Evolutionary conservation across 1,140 invertebrate genomes (phyloP).

Genomic region (Calliopsis andreniformis): DNA sequence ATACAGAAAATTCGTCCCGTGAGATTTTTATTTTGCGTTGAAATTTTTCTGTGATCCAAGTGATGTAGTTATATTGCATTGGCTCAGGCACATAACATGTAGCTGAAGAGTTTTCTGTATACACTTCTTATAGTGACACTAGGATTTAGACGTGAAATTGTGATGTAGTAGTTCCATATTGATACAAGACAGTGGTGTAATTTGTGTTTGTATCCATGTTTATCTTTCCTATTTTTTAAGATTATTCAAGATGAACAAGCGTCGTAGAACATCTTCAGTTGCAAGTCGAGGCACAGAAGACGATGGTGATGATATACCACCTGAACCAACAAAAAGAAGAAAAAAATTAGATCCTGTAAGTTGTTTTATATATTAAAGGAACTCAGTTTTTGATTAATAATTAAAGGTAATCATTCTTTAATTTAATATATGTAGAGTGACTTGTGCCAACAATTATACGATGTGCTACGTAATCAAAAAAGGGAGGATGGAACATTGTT

Average conservation of each 20-base stretch:
- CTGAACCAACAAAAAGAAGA: conserved; percentile 79
- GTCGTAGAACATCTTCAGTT: conserved; percentile 86
- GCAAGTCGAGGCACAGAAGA: conserved; percentile 86
- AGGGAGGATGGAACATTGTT: conserved; percentile 94
- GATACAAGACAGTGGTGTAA: not conserved
- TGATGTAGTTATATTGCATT: conserved; percentile 38
- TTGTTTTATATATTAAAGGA: not conserved
- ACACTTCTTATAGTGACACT: conserved; percentile 32
- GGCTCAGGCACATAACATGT: conserved; percentile 28
- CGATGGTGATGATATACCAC: conserved; percentile 80
- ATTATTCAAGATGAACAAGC: conserved; percentile 83
- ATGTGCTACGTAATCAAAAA: conserved; percentile 94
- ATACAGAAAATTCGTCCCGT: conserved; percentile 21
- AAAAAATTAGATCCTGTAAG: conserved; percentile 83
- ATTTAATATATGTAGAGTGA: conserved; percentile 84
- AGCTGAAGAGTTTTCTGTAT: conserved; percentile 48
- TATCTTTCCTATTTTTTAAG: conserved; percentile 51
- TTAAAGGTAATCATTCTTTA: conserved; percentile 7
- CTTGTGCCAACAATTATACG: conserved; percentile 95
- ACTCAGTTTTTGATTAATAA: not conserved
- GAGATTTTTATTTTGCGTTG: not conserved
- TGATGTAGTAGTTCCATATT: conserved; percentile 13
- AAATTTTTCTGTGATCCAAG: not conserved
- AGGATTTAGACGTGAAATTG: conserved; percentile 32
- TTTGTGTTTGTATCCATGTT: conserved; percentile 9